Evolutionary conservation across 2,888 invertebrate genomes (phyloP), one percentile per base, ranked within the genome.

Genomic region (Cheiracanthium punctorium): DNA sequence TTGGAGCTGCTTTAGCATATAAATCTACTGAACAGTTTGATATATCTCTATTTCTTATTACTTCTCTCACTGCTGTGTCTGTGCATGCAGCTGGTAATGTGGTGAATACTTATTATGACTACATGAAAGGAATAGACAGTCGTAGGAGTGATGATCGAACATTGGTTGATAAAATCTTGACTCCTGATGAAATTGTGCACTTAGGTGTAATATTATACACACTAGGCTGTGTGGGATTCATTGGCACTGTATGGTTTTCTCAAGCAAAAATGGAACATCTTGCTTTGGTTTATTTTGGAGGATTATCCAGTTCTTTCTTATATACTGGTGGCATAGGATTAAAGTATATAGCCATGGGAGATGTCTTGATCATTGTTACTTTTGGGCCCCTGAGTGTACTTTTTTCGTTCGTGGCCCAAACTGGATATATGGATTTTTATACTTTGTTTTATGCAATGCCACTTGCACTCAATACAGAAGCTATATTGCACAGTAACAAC

Each of bases 51-150:
- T 94, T 97, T 89, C 90, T 97, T 67, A 93, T 97, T 17, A 97
- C 97, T 1, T 93, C 96, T 73, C 94, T 96, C 90, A 97, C 97
- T 1, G 95, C 97, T 29, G 94, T 97, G 86, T 96, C 96, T 0
- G 98, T 98, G 1, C 98, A 98, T 91, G 97, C 97, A 87, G 98
- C 98, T 87, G 98, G 98, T 76, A 98, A 98, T 92, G 95, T 98
- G 58, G 98, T 98, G 30, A 98, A 98, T 92, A 98, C 98, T 0
- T 98, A 98, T 92, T 98, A 96, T 91, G 98, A 98, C 92, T 98
- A 96, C 91, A 95, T 96, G 41, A 96, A 96, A 82, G 98, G 96
- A 70, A 97, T 98, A 81, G 98, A 98, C 92, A 96, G 96, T 91
- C 90, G 90, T 71, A 71, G 89, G 28, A 96, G 97, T 89, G 98